Conservation (phyloP, 2,113 vertebrate species). For the Prinia subflava region DNA sequence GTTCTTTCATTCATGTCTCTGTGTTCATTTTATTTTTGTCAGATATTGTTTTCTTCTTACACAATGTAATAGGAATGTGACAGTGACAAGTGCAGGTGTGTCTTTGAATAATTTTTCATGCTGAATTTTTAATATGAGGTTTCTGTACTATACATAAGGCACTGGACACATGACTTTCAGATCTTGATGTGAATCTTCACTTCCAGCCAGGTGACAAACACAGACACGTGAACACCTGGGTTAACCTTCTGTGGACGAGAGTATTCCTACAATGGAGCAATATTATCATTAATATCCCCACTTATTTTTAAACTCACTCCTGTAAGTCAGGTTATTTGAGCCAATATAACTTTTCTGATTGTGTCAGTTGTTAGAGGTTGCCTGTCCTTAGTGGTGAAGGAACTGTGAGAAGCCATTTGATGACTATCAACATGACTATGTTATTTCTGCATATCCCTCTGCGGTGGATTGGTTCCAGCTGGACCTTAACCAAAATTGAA, state of each 20-base stretch:
- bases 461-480: slow-evolving; percentile 29
- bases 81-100: background rate
- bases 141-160: background rate
- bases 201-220: background rate
- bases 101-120: background rate
- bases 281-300: background rate
- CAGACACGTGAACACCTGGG: background rate
- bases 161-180: background rate
- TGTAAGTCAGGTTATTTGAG: background rate
- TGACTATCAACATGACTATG: slow-evolving; percentile 10
- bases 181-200: background rate
- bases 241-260: background rate
- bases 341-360: background rate
- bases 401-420: background rate
- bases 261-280: background rate
- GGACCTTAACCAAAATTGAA: slow-evolving; percentile 14
- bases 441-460: slow-evolving; percentile 15
- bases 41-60: slow-evolving; percentile 42
- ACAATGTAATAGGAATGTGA: slow-evolving; percentile 22
- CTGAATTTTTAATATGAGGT: background rate
- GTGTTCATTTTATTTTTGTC: slow-evolving; percentile 38
- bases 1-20: background rate
- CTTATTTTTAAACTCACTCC: background rate
- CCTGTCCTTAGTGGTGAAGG: background rate
- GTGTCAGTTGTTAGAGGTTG: background rate